A percentile compares a stretch with the other conserved stretches of the same genome.
Conservation (phyloP, 1,140 invertebrate species). For the Popillia japonica region DNA sequence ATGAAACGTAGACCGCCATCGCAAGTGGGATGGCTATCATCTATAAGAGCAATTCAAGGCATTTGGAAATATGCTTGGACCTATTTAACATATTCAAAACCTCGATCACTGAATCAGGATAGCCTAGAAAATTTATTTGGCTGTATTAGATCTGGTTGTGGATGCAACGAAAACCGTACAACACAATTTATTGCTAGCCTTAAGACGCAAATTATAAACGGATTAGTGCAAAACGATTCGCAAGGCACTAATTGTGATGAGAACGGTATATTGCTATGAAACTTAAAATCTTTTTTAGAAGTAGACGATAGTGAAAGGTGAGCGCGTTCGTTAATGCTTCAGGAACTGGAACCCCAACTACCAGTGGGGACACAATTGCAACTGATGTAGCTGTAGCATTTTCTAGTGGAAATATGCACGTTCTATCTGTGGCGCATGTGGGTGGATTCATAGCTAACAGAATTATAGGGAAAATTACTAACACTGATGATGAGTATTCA, state of each 20-base stretch:
- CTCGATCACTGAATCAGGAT: constrained; percentile 42
- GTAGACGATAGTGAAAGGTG: background rate
- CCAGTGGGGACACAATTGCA: constrained; percentile 16
- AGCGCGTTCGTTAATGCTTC: background rate
- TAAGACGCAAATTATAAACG: constrained; percentile 47
- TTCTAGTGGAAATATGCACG: constrained; percentile 17
- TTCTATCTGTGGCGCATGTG: constrained; percentile 43
- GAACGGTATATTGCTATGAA: constrained; percentile 40
- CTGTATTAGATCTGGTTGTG: constrained; percentile 41
- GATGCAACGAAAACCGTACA: constrained; percentile 44
- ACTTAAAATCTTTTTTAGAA: constrained; percentile 43
- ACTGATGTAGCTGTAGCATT: constrained; percentile 3
- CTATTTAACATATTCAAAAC: constrained; percentile 8
- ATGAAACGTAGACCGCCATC: constrained; percentile 26
- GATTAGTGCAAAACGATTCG: constrained; percentile 30
- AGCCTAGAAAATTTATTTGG: constrained; percentile 46
- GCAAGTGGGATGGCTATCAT: constrained; percentile 37
- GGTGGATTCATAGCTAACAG: constrained; percentile 38
- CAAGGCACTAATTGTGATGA: constrained; percentile 42
- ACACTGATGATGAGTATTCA: constrained; percentile 21
- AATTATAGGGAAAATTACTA: constrained; percentile 30
- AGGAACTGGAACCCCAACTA: background rate
- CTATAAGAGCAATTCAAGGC: constrained; percentile 40
- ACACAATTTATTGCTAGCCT: constrained; percentile 43
- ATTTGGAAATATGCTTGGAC: constrained; percentile 41